Percentiles rank a stretch among this genome's conserved stretches.
Evolutionary conservation across 2,113 vertebrate genomes (phyloP).

Genomic region (Calidris pugnax): DNA sequence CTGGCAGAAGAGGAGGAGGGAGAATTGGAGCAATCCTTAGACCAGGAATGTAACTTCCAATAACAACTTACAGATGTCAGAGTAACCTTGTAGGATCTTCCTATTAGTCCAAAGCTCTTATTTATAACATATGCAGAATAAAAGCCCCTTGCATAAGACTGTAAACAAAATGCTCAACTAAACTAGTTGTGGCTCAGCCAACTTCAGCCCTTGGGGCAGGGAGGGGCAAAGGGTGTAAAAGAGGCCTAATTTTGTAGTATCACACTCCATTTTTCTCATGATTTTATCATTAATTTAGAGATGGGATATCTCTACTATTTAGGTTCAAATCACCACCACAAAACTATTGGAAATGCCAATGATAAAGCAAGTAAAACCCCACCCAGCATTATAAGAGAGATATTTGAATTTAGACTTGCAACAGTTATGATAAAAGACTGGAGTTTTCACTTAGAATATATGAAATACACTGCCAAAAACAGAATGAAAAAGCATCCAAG

Average conservation of each 20-base stretch:
- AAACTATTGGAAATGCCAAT: not conserved
- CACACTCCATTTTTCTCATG: not conserved
- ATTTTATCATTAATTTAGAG: not conserved
- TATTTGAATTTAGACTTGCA: not conserved
- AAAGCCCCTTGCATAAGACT: not conserved
- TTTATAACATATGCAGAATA: slow-evolving; percentile 30
- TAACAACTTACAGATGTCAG: slow-evolving; percentile 47
- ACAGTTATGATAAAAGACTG: not conserved
- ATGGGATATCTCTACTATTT: not conserved
- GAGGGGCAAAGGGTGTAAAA: not conserved
- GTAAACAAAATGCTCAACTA: not conserved
- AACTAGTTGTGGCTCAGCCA: not conserved
- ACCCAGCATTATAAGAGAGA: not conserved
- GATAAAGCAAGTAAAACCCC: slow-evolving; percentile 10
- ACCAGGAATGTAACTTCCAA: slow-evolving; percentile 6
- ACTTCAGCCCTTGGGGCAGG: not conserved
- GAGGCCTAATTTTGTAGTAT: not conserved
- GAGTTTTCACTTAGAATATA: not conserved
- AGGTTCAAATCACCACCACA: not conserved
- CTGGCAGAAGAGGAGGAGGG: not conserved
- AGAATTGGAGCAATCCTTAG: not conserved
- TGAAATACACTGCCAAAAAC: not conserved
- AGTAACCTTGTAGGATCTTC: slow-evolving; percentile 8
- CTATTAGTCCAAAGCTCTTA: slow-evolving; percentile 19
- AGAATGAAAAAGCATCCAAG: not conserved